phyloP scores from a whole-genome alignment of 1,140 invertebrate species.

The Papilio machaon region DNA sequence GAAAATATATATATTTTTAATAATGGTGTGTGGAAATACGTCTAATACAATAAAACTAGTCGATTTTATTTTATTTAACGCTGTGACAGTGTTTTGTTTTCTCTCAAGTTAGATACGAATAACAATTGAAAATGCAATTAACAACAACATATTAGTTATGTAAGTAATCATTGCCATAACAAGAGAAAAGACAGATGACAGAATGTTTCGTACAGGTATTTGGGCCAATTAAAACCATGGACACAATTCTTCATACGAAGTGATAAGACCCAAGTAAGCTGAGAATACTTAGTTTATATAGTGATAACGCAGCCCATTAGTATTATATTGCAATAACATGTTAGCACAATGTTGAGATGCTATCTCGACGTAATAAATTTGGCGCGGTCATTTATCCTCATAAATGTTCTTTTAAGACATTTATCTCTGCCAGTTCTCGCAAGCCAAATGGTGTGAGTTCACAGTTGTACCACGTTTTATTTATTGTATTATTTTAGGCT shows the following conservation, averaged over 20 bases:
- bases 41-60: neutral
- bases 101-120: neutral
- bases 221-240: too few relatives aligned
- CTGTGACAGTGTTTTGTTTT: neutral
- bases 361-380: constrained; percentile 19
- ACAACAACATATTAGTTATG: too few relatives aligned
- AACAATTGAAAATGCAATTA: neutral
- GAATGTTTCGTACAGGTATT: neutral
- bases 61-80: neutral
- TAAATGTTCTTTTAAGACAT: constrained; percentile 28
- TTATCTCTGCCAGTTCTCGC: constrained; percentile 20
- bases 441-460: constrained; percentile 21
- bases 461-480: constrained; percentile 10
- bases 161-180: too few relatives aligned
- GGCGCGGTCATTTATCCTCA: constrained; percentile 10
- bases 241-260: neutral
- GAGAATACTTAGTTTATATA: neutral
- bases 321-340: constrained; percentile 2
- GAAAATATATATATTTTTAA: too few relatives aligned
- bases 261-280: neutral
- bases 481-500: constrained; percentile 11
- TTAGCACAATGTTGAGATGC: constrained; percentile 14
- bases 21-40: too few relatives aligned
- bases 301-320: neutral
- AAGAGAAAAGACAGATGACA: too few relatives aligned